Base-by-base conservation (phyloP, 2,888 invertebrate genomes). In the Dryomyza anilis region DNA sequence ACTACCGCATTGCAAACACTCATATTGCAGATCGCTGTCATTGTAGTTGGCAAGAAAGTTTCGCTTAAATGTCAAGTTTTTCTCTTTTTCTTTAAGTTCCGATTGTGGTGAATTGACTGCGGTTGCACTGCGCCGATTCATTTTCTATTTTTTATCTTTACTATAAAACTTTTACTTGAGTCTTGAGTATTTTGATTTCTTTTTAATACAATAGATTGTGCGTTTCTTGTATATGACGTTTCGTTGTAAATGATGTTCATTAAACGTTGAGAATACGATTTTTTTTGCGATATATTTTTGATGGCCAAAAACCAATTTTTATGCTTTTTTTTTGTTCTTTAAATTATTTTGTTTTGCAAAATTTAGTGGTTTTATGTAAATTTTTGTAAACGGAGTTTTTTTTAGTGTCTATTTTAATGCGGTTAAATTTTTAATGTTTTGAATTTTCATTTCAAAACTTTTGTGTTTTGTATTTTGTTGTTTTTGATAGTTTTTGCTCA, bases 61-160 rank as follows among this genome's bases (percentile, higher is more conserved):
- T 4, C 65, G 65, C 23, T 64, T 63, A 29, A 60, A 61, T 12
- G 53, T 58, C 5, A 43, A 23, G n/a, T 59, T 50, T 39, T 57
- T 67, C 27, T 60, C 60, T 48, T 63, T 67, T 3, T 39, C 59
- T 48, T 65, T 55, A 57, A 23, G n/a, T 39, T 21, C 12, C 8
- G 57, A n/a, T 27, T 39, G 10, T 52, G 62, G 33, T 16, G 23
- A 53, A 29, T 29, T 53, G 12, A 55, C 8, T 10, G 29, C 19
- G n/a, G 53, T 6, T 55, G 29, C 1, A 55, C 55, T 55, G 55
- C 33, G 55, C 14, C 62, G 55, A n/a, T n/a, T n/a, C 55, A 63
- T 63, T 46, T 45, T 63, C 16, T 7, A n/a, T 53, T n/a, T 45
- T n/a, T n/a, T n/a, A n/a, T n/a, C n/a, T n/a, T n/a, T n/a, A n/a